Evolutionary conservation across 2,797 vertebrate species (phyloP).

Genomic region (Channallabes apus): DNA sequence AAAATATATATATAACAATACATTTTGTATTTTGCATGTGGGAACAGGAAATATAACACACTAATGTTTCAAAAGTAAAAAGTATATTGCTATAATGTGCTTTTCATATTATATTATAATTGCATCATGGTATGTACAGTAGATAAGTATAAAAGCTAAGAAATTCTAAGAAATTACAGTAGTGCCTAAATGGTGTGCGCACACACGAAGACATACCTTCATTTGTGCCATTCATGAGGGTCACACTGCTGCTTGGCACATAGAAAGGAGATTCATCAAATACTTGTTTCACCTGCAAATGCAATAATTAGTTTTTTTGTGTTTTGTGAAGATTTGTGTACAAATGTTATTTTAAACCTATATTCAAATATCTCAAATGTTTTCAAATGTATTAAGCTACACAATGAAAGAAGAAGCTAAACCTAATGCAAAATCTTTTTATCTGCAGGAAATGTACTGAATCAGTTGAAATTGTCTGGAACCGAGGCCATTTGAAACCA

Average conservation of each 20-base stretch:
- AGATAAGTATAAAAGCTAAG: neutral
- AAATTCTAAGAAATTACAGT: neutral
- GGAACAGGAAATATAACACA: conserved; percentile 55
- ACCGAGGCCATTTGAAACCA: conserved; percentile 67
- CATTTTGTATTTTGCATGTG: too few species aligned
- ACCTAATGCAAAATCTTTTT: conserved; percentile 29
- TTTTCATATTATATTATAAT: conserved; percentile 2
- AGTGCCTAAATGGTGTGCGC: neutral
- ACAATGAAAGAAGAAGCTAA: conserved; percentile 7
- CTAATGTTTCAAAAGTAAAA: conserved; percentile 56
- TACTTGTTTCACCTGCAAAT: conserved; percentile 81
- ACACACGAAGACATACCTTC: conserved; percentile 77
- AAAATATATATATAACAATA: conserved; percentile 59
- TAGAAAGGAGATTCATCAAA: conserved; percentile 94
- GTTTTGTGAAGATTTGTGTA: too few species aligned
- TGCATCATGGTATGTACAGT: neutral
- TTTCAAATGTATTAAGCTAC: conserved; percentile 16
- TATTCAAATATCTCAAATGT: neutral
- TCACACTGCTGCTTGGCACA: conserved; percentile 87
- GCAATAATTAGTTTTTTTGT: neutral
- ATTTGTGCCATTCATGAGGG: conserved; percentile 92
- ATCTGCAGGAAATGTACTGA: conserved; percentile 50
- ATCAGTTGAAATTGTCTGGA: conserved; percentile 56
- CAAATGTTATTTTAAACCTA: too few species aligned
- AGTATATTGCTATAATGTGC: neutral